Evolutionary conservation across 2,888 invertebrate species (phyloP), one percentile per base, ranked within the genome.

Genomic region (Brachypalpus laphriformis): DNA sequence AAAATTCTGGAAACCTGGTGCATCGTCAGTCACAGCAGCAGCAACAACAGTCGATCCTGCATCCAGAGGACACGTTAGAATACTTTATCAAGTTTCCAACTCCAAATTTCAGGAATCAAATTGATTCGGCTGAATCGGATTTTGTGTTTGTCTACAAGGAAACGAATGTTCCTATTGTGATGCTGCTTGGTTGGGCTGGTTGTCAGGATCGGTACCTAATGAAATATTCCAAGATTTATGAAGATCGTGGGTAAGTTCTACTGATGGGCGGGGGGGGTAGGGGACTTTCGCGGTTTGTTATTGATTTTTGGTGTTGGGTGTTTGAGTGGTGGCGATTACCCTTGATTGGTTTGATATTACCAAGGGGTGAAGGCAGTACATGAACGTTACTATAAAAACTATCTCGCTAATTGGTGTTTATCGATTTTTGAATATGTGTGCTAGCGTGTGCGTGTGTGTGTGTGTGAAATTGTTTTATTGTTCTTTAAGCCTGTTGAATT

Each of bases 131-230:
- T 0, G 91, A 91, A 71, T 89, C 89, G 57, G 93, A 93, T 88
- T 94, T 93, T 89, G 93, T 94, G 37, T 93, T 94, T 88, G 93
- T 94, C 72, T 93, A 93, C 87, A 93, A 94, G 88, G 94, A 94
- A 87, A 93, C 93, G 49, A 94, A 94, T 89, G 93, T 94, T 87
- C 95, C 96, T 42, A 94, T 96, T 57, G 94, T 96, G 31, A 91
- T 96, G 85, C 91, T 96, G 16, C 93, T 96, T 82, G 96, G 96
- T 37, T 96, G 96, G 96, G 95, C 96, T 61, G 96, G 96, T 42
- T 96, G 96, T 90, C 93, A 95, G 90, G 96, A 96, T 91, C 94
- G 95, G 89, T 95, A 96, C 91, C 91, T 96, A 68, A 94, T 95
- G 88, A 96, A 96, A 90, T 96, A 96, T 91, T 95, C 96, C 54